These are phyloP conservation scores for Artemia sp. DNA, from an alignment of 2,888 invertebrate species.

Conservation along the genomic window DNA sequence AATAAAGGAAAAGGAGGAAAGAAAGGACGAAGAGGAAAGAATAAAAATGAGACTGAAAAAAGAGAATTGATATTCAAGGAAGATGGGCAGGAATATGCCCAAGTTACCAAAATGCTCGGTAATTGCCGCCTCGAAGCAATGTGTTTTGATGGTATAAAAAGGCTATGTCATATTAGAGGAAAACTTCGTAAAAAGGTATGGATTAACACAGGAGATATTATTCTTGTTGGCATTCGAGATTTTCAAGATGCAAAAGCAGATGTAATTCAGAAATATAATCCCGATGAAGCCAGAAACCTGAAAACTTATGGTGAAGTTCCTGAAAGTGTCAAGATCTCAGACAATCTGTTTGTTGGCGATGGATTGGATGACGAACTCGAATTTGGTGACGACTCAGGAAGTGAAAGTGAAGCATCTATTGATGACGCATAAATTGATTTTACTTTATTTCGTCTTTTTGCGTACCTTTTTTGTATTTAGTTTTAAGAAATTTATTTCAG, in stretches of 20 bases:
- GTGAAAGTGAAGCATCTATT: conserved; percentile 57
- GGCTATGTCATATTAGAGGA: conserved; percentile 95
- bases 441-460: too few species aligned
- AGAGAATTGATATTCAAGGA: conserved; percentile 98
- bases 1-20: conserved; percentile 43
- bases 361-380: conserved; percentile 92
- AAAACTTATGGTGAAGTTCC: conserved; percentile 98
- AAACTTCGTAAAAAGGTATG: conserved; percentile 85
- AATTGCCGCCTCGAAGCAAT: conserved; percentile 96
- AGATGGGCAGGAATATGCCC: conserved; percentile 97
- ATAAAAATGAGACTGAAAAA: conserved; percentile 98
- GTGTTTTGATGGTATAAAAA: conserved; percentile 96
- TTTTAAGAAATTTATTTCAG: too few species aligned
- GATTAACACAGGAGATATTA: conserved; percentile 98
- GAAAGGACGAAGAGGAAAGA: conserved; percentile 52
- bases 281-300: conserved; percentile 95
- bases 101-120: conserved; percentile 98
- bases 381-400: conserved; percentile 85
- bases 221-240: conserved; percentile 88
- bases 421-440: conserved; percentile 30
- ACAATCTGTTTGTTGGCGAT: conserved; percentile 83
- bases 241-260: conserved; percentile 97
- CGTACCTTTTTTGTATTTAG: too few species aligned
- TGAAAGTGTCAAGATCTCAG: conserved; percentile 84
- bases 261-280: conserved; percentile 95